phyloP scores from a whole-genome alignment of 1,140 invertebrate species.

The Anoplolepis gracilipes region DNA sequence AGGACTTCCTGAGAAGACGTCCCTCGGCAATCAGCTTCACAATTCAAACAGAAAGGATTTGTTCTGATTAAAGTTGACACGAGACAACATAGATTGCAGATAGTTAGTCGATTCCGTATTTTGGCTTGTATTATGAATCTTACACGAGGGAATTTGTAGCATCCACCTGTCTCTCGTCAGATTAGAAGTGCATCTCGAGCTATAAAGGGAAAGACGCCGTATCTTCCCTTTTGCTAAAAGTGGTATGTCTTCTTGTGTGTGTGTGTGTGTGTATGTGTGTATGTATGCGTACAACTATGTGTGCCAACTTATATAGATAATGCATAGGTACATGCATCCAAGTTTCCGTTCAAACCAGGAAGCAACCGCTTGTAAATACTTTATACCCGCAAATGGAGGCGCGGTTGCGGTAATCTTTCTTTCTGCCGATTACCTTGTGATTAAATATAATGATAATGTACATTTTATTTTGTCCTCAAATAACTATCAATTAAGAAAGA shows the following conservation, averaged over 20 bases:
- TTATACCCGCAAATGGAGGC: constrained; percentile 17
- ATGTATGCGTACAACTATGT: no score
- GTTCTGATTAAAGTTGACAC: constrained; percentile 66
- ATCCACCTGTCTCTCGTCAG: constrained; percentile 21
- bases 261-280: no score
- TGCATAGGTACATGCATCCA: constrained; percentile 7
- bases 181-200: constrained; percentile 47
- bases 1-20: neutral
- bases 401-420: constrained; percentile 15
- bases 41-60: constrained; percentile 8
- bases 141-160: constrained; percentile 42
- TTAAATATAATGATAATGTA: constrained; percentile 18
- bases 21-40: neutral
- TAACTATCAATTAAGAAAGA: no score
- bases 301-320: constrained; percentile 12
- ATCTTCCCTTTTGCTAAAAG: constrained; percentile 26
- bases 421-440: neutral
- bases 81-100: constrained; percentile 9
- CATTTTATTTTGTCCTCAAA: neutral
- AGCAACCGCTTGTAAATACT: constrained; percentile 44
- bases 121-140: constrained; percentile 27
- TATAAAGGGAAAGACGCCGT: constrained; percentile 1
- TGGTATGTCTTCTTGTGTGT: no score
- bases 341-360: constrained; percentile 44
- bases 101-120: constrained; percentile 51